Conservation (phyloP, 2,797 vertebrate genomes). For the Lates japonicus region DNA sequence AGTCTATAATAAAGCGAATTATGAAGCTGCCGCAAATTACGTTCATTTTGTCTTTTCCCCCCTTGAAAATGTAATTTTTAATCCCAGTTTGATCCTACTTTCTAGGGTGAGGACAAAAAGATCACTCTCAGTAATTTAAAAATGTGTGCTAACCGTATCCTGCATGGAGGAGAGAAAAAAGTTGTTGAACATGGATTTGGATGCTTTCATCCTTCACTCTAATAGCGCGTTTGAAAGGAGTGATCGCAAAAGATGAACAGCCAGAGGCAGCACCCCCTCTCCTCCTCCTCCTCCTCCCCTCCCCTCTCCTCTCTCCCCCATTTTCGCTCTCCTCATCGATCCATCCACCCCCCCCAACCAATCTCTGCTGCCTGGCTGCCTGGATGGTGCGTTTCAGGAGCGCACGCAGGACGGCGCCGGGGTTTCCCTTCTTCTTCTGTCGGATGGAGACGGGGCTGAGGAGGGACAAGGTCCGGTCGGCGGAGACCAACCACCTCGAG, state of each 20-base stretch:
- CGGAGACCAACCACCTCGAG: slow-evolving; percentile 24
- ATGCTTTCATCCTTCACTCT: slow-evolving; percentile 25
- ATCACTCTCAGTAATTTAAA: slow-evolving; percentile 4
- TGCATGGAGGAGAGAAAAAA: neutral
- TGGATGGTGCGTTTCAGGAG: slow-evolving; percentile 62
- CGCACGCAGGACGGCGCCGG: slow-evolving; percentile 53
- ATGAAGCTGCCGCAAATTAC: neutral
- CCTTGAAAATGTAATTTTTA: neutral
- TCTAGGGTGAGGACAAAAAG: neutral
- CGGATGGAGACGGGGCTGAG: slow-evolving; percentile 69
- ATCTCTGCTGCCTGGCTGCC: slow-evolving; percentile 43
- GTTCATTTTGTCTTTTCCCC: neutral
- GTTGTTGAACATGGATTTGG: slow-evolving; percentile 23
- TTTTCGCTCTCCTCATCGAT: slow-evolving; percentile 29
- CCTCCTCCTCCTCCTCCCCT: neutral
- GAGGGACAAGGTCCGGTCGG: slow-evolving; percentile 40
- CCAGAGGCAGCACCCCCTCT: slow-evolving; percentile 44
- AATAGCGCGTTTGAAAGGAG: slow-evolving; percentile 28
- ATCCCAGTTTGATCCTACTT: neutral
- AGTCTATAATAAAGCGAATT: neutral
- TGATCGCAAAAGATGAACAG: slow-evolving; percentile 57
- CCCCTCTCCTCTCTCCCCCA: neutral
- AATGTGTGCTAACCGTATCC: neutral
- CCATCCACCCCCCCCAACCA: slow-evolving; percentile 23
- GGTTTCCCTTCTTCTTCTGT: slow-evolving; percentile 45